phyloP scores from a whole-genome alignment of 2,113 vertebrate species.

The Gopherus evgoodei region DNA sequence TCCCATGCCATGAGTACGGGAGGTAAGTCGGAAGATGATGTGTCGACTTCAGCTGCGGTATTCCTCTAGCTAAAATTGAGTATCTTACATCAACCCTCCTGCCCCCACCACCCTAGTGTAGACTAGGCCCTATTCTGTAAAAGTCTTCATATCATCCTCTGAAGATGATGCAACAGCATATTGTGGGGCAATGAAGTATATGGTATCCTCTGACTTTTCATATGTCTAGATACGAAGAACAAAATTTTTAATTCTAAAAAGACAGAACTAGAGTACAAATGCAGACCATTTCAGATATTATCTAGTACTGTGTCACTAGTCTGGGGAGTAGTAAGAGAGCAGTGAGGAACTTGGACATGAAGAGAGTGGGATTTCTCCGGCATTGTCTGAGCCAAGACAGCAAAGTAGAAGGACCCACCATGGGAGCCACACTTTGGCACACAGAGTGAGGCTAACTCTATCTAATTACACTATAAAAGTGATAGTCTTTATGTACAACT shows the following conservation, averaged over 20 bases:
- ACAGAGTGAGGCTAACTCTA: not conserved
- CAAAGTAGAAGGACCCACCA: accelerated
- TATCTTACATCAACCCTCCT: too few species aligned
- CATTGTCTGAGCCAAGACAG: not conserved
- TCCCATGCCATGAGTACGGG: too few species aligned
- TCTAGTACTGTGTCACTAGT: not conserved
- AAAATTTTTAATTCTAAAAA: conserved; percentile 24
- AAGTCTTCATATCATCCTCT: conserved; percentile 1
- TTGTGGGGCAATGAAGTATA: conserved; percentile 31
- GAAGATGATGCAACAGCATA: conserved; percentile 21
- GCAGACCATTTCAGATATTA: not conserved
- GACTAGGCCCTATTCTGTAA: not conserved
- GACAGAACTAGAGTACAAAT: not conserved
- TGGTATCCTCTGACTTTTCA: conserved; percentile 9
- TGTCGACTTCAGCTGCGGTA: too few species aligned
- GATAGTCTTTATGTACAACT: not conserved
- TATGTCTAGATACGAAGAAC: conserved; percentile 21
- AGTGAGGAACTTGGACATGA: not conserved
- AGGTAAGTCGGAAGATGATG: too few species aligned
- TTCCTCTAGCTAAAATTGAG: too few species aligned
- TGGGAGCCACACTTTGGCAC: not conserved
- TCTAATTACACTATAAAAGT: not conserved
- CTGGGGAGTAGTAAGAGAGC: not conserved
- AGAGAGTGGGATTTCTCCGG: not conserved
- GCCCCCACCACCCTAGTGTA: too few species aligned